phyloP scores from a whole-genome alignment of 2,888 invertebrate species.

The Noctua janthina region DNA sequence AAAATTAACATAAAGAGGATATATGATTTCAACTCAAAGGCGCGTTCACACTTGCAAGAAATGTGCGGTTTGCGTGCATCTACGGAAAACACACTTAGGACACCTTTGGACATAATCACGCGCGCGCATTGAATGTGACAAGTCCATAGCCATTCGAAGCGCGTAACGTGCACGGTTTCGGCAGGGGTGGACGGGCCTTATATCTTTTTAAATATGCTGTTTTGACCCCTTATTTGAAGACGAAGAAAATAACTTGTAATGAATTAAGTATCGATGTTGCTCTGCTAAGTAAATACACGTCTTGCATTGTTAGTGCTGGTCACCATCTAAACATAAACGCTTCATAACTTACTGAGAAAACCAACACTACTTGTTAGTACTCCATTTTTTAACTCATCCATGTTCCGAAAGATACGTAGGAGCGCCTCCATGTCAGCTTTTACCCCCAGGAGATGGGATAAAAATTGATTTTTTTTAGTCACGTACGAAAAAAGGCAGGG shows the following conservation, averaged over 20 bases:
- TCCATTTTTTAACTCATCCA: constrained; percentile 11
- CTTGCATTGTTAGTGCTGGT: neutral
- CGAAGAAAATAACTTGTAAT: too few species aligned
- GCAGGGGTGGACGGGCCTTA: neutral
- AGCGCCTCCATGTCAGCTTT: constrained; percentile 32
- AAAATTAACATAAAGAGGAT: neutral
- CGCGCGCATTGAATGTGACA: neutral
- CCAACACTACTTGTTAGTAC: neutral
- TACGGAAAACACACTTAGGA: neutral
- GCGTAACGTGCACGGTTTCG: neutral
- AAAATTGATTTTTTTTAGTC: constrained; percentile 58
- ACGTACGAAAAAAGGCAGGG: constrained; percentile 46
- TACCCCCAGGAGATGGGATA: constrained; percentile 36
- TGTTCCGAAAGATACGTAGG: constrained; percentile 17
- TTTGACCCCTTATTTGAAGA: too few species aligned
- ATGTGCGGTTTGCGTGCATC: neutral
- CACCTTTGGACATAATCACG: neutral
- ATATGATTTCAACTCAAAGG: neutral
- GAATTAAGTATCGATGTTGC: too few species aligned
- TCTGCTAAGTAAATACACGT: neutral
- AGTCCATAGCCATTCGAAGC: neutral
- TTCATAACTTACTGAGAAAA: neutral
- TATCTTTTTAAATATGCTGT: neutral
- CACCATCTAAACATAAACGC: neutral
- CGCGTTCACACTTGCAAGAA: neutral